Evolutionary conservation across 2,113 vertebrate genomes (phyloP).

Genomic region (Strix uralensis): DNA sequence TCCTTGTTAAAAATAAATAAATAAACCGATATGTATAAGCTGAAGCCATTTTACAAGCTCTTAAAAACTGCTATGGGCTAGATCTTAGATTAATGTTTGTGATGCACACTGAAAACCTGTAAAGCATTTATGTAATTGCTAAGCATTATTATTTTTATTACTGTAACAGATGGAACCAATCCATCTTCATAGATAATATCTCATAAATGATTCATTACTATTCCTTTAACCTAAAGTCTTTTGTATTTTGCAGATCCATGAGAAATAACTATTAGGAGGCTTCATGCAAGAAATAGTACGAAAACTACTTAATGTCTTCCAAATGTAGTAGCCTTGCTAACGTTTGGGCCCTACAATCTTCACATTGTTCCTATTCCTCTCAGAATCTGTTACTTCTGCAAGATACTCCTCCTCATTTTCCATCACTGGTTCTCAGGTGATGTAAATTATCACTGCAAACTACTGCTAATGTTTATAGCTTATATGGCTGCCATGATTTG

Average conservation of each 20-base stretch:
- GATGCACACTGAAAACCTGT: constrained; percentile 64
- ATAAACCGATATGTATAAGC: neutral
- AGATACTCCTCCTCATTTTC: neutral
- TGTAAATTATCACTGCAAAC: neutral
- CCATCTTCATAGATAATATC: constrained; percentile 77
- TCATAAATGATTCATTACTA: constrained; percentile 81
- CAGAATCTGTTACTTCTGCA: neutral
- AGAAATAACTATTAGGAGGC: constrained; percentile 71
- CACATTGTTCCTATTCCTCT: neutral
- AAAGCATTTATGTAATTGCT: constrained; percentile 73
- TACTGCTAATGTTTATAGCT: neutral
- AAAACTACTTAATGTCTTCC: constrained; percentile 57
- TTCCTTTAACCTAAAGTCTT: constrained; percentile 77
- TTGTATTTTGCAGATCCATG: constrained; percentile 73
- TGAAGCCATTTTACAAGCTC: constrained; percentile 48
- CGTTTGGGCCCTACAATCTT: neutral
- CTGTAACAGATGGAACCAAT: constrained; percentile 77
- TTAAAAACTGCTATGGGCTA: constrained; percentile 66
- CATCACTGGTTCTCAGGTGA: neutral
- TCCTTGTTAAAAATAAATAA: constrained; percentile 41
- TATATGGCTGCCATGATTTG: neutral
- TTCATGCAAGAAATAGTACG: constrained; percentile 53
- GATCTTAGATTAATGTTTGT: constrained; percentile 69
- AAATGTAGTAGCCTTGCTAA: constrained; percentile 15
- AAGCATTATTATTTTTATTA: constrained; percentile 76